Conservation (phyloP, 2,797 vertebrate species). For the Spinus pinus region DNA sequence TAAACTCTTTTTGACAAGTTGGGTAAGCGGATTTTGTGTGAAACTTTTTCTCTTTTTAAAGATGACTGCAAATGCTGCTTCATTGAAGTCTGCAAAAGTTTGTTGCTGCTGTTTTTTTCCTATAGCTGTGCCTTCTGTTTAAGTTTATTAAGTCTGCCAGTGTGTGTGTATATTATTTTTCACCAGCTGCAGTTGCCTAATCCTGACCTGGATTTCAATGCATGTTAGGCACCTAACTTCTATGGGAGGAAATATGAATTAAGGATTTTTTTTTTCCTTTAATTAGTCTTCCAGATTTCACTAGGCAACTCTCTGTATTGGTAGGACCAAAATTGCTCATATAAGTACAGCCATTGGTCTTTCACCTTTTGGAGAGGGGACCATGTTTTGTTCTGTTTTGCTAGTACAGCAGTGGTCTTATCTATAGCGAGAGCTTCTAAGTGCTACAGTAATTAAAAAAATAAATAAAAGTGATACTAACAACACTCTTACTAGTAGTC, state of each 20-base stretch:
- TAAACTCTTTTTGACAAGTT: neutral
- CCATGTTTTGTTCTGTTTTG: neutral
- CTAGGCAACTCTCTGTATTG: neutral
- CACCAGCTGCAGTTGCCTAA: neutral
- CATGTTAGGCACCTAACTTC: neutral
- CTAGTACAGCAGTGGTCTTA: neutral
- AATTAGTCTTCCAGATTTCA: neutral
- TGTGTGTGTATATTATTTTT: neutral
- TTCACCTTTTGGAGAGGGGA: neutral
- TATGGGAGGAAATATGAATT: neutral
- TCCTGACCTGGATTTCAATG: neutral
- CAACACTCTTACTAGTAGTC: neutral
- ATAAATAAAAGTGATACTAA: neutral
- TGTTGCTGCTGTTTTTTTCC: neutral
- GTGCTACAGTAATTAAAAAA: neutral
- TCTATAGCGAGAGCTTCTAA: neutral
- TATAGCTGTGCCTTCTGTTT: neutral
- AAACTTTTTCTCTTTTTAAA: neutral
- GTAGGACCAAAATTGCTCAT: neutral
- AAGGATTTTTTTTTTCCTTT: neutral
- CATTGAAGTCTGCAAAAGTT: neutral
- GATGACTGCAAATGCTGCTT: neutral
- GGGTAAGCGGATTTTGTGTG: neutral
- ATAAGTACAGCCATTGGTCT: neutral
- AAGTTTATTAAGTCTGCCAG: neutral